Evolutionary conservation across 2,888 invertebrate species (phyloP), one percentile per base, ranked within the genome.

Genomic region (Lasioglossum calceatum): DNA sequence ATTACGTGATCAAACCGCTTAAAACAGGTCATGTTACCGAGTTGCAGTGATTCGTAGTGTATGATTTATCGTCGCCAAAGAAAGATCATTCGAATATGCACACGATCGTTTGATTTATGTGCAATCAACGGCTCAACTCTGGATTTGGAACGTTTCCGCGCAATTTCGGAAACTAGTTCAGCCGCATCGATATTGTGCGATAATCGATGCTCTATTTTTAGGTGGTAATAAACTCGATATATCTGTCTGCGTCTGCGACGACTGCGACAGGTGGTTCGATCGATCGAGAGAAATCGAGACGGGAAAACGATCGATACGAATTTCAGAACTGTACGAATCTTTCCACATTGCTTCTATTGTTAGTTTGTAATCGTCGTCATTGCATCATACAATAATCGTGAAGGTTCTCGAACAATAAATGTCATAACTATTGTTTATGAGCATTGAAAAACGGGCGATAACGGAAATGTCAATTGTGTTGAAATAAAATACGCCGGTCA

Each of bases 211-310:
- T 23, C 42, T 79, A 82, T 77, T 82, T 80, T 82, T 82, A 86
- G 58, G 23, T 32, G 23, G 4, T 5, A 36, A 42, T 10, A 36
- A 0, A 54, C n/a, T 47, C 42, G 32, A 58, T 16, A n/a, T 16
- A 23, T 27, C 44, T 44, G 12, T 32, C 64, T 1, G 39, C 27
- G 27, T 27, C 27, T 27, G 27, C 27, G 58, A 78, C n/a, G n/a
- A n/a, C n/a, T n/a, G n/a, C 71, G 58, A 78, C 81, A 86, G 78
- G 70, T 81, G 86, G 75, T 85, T 86, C 14, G 5, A 42, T 76
- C 42, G 19, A 54, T 73, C 32, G 32, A n/a, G 36, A 77, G 3
- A 23, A 54, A 79, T 72, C 19, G n/a, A 71, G 47, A n/a, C n/a
- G 39, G 71, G n/a, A 42, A 12, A 71, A 71, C 23, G 7, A 14